Evolutionary conservation across 2,888 invertebrate species (phyloP).

Genomic region (Dusona sp.): DNA sequence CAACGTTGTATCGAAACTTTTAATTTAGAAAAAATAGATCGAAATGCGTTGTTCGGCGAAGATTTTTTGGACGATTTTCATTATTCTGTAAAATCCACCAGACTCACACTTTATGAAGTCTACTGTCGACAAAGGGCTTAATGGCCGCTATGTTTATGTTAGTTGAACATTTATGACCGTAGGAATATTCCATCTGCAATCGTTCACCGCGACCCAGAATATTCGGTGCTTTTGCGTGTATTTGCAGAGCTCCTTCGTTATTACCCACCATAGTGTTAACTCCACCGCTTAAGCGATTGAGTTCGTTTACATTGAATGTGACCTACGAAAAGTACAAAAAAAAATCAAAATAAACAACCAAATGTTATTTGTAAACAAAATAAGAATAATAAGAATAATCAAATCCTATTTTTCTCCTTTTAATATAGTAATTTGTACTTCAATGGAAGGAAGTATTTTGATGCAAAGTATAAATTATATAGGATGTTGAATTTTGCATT

Average conservation of each 20-base stretch:
- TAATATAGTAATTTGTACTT: too few relatives aligned
- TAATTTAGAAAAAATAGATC: background rate
- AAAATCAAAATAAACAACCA: slow-evolving; percentile 8
- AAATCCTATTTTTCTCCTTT: too few relatives aligned
- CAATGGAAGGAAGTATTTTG: too few relatives aligned
- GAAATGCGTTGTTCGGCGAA: background rate
- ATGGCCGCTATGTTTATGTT: slow-evolving; percentile 92
- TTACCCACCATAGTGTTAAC: slow-evolving; percentile 95
- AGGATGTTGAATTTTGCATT: too few relatives aligned
- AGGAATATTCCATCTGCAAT: slow-evolving; percentile 92
- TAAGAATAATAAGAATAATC: too few relatives aligned
- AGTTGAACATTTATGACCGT: slow-evolving; percentile 93
- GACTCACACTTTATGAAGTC: slow-evolving; percentile 89
- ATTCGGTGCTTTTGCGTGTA: slow-evolving; percentile 93
- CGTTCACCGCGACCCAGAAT: slow-evolving; percentile 95
- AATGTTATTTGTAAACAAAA: background rate
- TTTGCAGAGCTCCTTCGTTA: slow-evolving; percentile 94
- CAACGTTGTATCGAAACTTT: background rate
- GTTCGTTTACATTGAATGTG: slow-evolving; percentile 94
- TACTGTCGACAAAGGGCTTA: slow-evolving; percentile 93
- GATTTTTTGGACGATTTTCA: background rate
- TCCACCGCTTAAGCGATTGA: slow-evolving; percentile 93
- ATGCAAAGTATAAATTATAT: too few relatives aligned
- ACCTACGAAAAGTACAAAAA: slow-evolving; percentile 86
- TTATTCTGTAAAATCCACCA: background rate